Percentiles rank a stretch among this genome's conserved stretches.
Evolutionary conservation across 1,140 invertebrate species (phyloP).

Genomic region (Formica exsecta): DNA sequence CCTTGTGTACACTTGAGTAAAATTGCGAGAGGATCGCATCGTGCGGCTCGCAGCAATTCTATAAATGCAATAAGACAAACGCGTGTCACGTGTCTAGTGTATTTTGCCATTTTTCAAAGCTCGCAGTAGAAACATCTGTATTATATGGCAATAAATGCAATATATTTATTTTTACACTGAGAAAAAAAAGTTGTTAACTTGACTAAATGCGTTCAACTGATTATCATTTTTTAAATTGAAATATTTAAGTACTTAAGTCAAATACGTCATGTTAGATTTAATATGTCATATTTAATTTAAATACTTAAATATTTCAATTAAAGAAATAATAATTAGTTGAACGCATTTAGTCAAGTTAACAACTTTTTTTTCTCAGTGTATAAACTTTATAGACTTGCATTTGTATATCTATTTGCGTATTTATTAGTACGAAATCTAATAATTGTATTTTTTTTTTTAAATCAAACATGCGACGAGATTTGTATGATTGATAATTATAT

Average conservation of each 20-base stretch:
- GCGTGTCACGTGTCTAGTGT: not conserved
- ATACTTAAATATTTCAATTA: too few relatives aligned
- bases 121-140: not conserved
- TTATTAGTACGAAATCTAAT: not conserved
- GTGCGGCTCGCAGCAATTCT: not conserved
- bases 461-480: not conserved
- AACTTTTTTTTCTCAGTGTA: too few relatives aligned
- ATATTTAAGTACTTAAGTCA: too few relatives aligned
- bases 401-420: not conserved
- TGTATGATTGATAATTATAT: not conserved
- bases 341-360: too few relatives aligned
- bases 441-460: not conserved
- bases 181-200: too few relatives aligned
- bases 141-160: too few relatives aligned
- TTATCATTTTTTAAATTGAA: too few relatives aligned
- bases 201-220: too few relatives aligned
- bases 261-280: too few relatives aligned
- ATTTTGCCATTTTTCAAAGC: conserved; percentile 7
- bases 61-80: conserved; percentile 1
- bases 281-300: too few relatives aligned
- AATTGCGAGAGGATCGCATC: not conserved
- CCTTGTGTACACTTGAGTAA: conserved; percentile 39
- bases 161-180: not conserved
- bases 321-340: too few relatives aligned
- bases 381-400: not conserved